phyloP scores from a whole-genome alignment of 2,113 vertebrate species.

The Emydocephalus ijimae region DNA sequence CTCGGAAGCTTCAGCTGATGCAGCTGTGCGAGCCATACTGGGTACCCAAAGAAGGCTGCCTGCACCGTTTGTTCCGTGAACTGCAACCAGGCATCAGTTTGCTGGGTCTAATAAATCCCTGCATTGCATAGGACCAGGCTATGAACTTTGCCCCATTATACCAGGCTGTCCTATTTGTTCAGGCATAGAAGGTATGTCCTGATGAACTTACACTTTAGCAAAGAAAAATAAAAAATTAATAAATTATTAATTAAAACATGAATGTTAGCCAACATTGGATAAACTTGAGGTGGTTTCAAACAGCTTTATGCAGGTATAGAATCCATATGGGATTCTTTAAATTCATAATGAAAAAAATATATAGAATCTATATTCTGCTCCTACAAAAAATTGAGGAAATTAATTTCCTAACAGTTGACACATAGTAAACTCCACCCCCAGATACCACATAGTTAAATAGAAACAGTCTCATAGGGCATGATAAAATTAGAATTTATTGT shows the following conservation, averaged over 20 bases:
- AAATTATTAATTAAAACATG: background rate
- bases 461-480: background rate
- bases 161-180: background rate
- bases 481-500: background rate
- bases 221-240: background rate
- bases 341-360: background rate
- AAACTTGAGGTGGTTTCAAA: background rate
- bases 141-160: background rate
- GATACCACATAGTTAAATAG: background rate
- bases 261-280: background rate
- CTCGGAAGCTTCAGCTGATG: background rate
- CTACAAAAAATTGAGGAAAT: background rate
- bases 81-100: background rate
- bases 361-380: background rate
- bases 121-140: background rate
- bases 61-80: background rate
- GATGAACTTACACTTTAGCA: background rate
- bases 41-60: background rate
- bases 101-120: background rate
- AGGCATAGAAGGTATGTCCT: background rate
- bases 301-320: background rate
- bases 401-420: background rate
- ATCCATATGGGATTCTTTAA: background rate
- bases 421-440: background rate
- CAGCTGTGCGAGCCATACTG: background rate